A percentile compares a stretch with the other conserved stretches of the same genome.
Evolutionary conservation across 2,797 vertebrate genomes (phyloP).

Genomic region (Etheostoma nigrum): DNA sequence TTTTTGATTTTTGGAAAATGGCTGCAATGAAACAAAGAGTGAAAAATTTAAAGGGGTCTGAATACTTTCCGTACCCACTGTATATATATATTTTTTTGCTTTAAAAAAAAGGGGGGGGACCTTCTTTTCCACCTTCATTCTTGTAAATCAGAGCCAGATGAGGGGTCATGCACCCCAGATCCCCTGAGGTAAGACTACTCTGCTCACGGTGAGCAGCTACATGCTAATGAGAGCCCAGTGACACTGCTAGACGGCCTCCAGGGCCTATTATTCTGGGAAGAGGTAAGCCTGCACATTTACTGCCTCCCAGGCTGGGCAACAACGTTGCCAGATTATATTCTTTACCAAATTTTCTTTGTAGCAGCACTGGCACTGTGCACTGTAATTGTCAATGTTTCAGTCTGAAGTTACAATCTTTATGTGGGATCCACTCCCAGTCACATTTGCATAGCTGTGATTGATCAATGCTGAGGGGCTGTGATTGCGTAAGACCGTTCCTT

Average conservation of each 20-base stretch:
- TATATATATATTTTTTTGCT: not conserved
- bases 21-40: no score
- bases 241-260: slow-evolving; percentile 32
- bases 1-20: no score
- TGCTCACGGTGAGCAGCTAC: slow-evolving; percentile 47
- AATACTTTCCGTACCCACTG: no score
- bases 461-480: slow-evolving; percentile 56
- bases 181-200: slow-evolving; percentile 53
- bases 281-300: slow-evolving; percentile 48
- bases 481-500: slow-evolving; percentile 67
- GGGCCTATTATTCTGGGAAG: slow-evolving; percentile 39
- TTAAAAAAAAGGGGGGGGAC: slow-evolving; percentile 17
- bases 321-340: slow-evolving; percentile 53
- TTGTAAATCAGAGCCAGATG: slow-evolving; percentile 89
- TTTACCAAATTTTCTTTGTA: slow-evolving; percentile 33
- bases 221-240: slow-evolving; percentile 62
- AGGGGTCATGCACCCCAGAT: slow-evolving; percentile 61
- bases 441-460: slow-evolving; percentile 70
- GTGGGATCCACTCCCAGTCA: slow-evolving; percentile 65
- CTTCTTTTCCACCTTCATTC: slow-evolving; percentile 71
- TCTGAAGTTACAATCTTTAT: slow-evolving; percentile 66
- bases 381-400: slow-evolving; percentile 50
- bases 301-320: slow-evolving; percentile 42
- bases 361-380: slow-evolving; percentile 51
- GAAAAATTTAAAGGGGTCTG: no score